Percentiles rank a stretch among this genome's conserved stretches.
Evolutionary conservation across 2,797 vertebrate species (phyloP).

Genomic region (Rhinatrema bivittatum): DNA sequence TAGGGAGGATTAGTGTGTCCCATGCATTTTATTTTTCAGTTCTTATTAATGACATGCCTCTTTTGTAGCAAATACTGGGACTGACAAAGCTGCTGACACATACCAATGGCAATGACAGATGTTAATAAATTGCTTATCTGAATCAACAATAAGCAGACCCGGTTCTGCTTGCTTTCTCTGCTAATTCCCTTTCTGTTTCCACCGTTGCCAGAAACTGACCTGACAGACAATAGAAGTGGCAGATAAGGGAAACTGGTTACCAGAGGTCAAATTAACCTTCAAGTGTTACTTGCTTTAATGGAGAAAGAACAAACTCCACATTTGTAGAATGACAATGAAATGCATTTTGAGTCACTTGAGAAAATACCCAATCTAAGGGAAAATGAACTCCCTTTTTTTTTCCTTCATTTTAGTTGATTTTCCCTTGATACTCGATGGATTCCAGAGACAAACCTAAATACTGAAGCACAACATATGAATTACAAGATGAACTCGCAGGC

Average conservation of each 20-base stretch:
- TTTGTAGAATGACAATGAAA: constrained; percentile 32
- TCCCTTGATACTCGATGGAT: constrained; percentile 30
- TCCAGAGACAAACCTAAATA: constrained; percentile 30
- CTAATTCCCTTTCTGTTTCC: constrained; percentile 33
- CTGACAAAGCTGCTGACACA: too few species aligned
- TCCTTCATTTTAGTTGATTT: constrained; percentile 18
- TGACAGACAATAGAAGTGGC: constrained; percentile 34
- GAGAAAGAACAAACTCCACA: constrained; percentile 38
- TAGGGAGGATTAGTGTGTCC: too few species aligned
- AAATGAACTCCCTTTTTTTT: constrained; percentile 40
- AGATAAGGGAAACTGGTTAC: constrained; percentile 32
- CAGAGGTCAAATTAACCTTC: constrained; percentile 37
- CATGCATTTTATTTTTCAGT: too few species aligned
- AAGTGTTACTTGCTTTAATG: constrained; percentile 35
- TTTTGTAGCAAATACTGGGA: too few species aligned
- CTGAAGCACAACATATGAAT: constrained; percentile 17
- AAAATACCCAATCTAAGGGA: constrained; percentile 36
- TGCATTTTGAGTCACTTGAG: constrained; percentile 46
- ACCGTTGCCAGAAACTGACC: constrained; percentile 29
- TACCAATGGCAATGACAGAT: constrained; percentile 9
- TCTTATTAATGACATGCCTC: too few species aligned
- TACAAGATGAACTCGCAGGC: too few species aligned
- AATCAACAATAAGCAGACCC: constrained; percentile 14
- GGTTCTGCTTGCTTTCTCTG: constrained; percentile 14
- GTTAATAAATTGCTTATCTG: constrained; percentile 25